A percentile compares a stretch with the other conserved stretches of the same genome.
Evolutionary conservation across 2,888 invertebrate species (phyloP).

Genomic region (Ectemnius continuus): DNA sequence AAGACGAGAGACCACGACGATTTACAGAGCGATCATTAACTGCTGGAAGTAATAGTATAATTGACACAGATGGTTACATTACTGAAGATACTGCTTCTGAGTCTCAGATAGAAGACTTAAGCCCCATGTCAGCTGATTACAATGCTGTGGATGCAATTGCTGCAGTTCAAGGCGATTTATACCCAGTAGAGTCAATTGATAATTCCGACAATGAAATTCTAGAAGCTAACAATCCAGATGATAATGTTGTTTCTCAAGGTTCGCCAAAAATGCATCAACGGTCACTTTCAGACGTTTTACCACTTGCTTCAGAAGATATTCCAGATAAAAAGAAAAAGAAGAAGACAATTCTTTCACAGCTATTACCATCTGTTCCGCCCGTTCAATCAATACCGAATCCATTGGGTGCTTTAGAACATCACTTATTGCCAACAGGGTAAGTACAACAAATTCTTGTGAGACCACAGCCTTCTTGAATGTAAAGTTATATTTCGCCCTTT

Average conservation of each 20-base stretch:
- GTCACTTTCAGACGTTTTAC: conserved; percentile 76
- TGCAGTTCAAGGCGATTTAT: conserved; percentile 61
- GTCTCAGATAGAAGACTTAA: conserved; percentile 74
- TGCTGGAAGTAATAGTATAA: conserved; percentile 52
- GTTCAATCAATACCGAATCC: conserved; percentile 80
- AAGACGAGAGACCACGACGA: conserved; percentile 75
- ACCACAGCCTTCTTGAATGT: neutral
- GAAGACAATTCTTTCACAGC: conserved; percentile 83
- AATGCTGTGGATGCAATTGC: conserved; percentile 73
- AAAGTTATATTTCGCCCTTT: conserved; percentile 17
- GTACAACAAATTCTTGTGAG: neutral
- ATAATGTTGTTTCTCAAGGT: conserved; percentile 68
- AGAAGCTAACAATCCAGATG: conserved; percentile 66
- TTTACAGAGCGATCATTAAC: conserved; percentile 65
- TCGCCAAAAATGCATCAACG: conserved; percentile 75
- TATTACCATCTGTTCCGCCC: conserved; percentile 81
- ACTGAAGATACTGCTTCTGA: conserved; percentile 74
- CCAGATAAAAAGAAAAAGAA: conserved; percentile 80
- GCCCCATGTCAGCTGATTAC: conserved; percentile 75
- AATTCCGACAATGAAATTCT: conserved; percentile 68
- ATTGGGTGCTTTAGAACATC: conserved; percentile 84
- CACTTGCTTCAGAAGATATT: conserved; percentile 67
- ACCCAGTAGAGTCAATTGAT: conserved; percentile 62
- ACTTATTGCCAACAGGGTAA: conserved; percentile 82
- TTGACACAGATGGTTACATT: conserved; percentile 72